Conservation (phyloP, 2,797 vertebrate genomes). For the Simalia tracyae region DNA sequence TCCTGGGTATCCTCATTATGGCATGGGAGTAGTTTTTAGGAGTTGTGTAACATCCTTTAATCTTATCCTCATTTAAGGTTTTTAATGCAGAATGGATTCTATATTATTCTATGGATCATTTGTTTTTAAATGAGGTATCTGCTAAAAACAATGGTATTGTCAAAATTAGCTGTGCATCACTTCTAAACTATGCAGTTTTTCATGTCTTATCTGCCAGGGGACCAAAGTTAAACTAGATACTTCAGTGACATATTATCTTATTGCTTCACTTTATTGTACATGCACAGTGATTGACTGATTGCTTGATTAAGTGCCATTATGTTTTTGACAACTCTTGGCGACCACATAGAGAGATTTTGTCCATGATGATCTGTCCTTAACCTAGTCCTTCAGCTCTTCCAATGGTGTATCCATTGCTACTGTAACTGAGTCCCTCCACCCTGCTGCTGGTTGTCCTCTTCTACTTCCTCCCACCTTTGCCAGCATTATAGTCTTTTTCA, state of each 20-base stretch:
- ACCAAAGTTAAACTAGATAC: background rate
- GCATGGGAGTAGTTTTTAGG: background rate
- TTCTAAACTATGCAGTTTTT: background rate
- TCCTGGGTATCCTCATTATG: background rate
- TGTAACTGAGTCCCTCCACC: background rate
- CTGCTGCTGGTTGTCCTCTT: background rate
- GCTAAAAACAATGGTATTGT: background rate
- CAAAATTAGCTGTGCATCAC: background rate
- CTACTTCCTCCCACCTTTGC: background rate
- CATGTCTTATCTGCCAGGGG: background rate
- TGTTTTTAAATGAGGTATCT: background rate
- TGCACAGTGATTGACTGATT: background rate
- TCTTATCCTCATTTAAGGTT: background rate
- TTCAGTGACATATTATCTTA: background rate
- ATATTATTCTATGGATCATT: background rate
- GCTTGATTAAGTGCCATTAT: background rate
- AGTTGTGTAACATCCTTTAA: background rate
- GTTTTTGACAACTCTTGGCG: background rate
- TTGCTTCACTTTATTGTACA: background rate
- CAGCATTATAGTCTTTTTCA: background rate
- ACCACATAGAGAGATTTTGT: background rate
- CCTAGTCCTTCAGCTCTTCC: background rate
- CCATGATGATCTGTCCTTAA: background rate
- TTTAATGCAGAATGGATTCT: background rate
- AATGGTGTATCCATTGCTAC: background rate